Percentiles rank a stretch among this genome's conserved stretches.
These are phyloP conservation scores for Anguilla japonica DNA, from an alignment of 2,113 vertebrate species.

Conservation along the genomic window DNA sequence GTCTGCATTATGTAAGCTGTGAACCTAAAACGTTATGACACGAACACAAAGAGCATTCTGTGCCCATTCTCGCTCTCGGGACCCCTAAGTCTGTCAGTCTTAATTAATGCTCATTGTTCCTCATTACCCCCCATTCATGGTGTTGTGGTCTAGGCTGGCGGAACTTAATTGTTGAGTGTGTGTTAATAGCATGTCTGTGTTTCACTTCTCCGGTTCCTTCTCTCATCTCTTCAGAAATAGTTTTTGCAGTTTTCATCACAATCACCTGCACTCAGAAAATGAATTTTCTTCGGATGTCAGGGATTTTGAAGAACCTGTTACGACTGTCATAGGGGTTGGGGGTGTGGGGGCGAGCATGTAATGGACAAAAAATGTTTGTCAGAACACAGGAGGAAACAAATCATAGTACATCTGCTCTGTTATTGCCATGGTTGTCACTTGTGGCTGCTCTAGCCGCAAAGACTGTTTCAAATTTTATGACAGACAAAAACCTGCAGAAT, in stretches of 20 bases:
- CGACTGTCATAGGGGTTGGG: neutral
- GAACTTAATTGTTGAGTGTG: conserved; percentile 1
- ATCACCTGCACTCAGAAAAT: neutral
- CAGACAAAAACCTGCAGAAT: neutral
- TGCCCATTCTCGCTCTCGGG: neutral
- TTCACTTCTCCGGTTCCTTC: neutral
- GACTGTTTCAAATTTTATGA: neutral
- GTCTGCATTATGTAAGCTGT: neutral
- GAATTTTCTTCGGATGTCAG: neutral
- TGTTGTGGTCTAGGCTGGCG: neutral
- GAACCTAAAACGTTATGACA: conserved; percentile 7
- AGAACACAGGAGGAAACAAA: neutral
- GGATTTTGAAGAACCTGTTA: neutral
- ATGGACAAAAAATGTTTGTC: neutral
- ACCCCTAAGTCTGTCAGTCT: neutral
- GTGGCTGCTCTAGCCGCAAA: neutral
- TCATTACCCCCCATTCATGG: neutral
- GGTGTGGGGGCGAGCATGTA: neutral
- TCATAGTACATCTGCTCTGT: neutral
- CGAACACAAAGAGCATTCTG: neutral
- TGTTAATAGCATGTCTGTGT: neutral
- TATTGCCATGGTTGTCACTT: neutral
- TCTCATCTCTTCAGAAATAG: no score
- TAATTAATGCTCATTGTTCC: neutral
- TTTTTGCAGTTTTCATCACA: neutral